Percentiles rank a stretch among this genome's conserved stretches.
phyloP scores from a whole-genome alignment of 2,797 vertebrate genomes.

The Prunella strophiata region DNA sequence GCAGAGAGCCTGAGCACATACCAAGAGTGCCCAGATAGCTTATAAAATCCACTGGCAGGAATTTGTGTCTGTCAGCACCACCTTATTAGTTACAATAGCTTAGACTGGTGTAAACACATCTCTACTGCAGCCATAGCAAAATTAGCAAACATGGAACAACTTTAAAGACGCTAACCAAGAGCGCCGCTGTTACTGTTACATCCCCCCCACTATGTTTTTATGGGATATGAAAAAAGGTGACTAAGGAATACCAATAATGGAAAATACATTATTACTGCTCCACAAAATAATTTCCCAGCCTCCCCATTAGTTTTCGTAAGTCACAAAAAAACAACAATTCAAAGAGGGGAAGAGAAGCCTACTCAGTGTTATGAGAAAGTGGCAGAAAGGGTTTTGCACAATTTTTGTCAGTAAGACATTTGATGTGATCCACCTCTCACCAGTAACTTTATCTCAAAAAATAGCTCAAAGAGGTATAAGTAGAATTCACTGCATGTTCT shows the following conservation, averaged over 20 bases:
- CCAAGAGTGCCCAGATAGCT: not conserved
- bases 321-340: not conserved
- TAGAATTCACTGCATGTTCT: slow-evolving; percentile 31
- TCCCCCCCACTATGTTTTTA: not conserved
- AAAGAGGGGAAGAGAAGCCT: not conserved
- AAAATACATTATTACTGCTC: not conserved
- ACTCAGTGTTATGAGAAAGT: not conserved
- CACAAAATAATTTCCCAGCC: not conserved
- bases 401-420: not conserved
- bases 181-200: not conserved
- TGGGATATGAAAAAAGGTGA: not conserved
- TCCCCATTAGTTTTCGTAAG: not conserved
- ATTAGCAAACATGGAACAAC: not conserved
- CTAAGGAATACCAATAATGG: not conserved
- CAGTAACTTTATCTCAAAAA: slow-evolving; percentile 33
- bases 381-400: not conserved
- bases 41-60: not conserved
- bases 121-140: not conserved
- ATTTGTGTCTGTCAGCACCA: not conserved
- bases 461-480: slow-evolving; percentile 19
- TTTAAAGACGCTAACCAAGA: not conserved
- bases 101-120: not conserved
- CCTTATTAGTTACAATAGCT: not conserved
- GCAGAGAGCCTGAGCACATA: not conserved
- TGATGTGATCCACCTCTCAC: slow-evolving; percentile 10